These are phyloP conservation scores for Andrena cerasifolii DNA, from an alignment of 1,140 invertebrate genomes.

Conservation along the genomic window DNA sequence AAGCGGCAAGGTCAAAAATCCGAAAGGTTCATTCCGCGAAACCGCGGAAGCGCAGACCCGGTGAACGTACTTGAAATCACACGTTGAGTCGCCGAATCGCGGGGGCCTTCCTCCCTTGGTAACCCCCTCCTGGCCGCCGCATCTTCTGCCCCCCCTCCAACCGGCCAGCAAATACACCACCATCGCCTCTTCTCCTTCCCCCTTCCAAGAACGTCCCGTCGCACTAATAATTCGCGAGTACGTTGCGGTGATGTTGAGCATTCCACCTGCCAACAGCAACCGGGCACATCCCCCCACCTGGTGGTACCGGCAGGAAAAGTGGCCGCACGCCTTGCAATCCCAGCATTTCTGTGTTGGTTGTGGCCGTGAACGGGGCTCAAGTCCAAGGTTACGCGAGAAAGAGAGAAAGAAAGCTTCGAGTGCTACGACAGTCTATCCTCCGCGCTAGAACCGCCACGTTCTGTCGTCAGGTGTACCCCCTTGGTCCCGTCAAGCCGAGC, in stretches of 20 bases:
- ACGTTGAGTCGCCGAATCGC: conserved; percentile 62
- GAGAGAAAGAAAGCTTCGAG: conserved; percentile 52
- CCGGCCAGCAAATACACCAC: conserved; percentile 39
- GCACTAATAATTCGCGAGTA: conserved; percentile 77
- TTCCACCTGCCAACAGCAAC: conserved; percentile 79
- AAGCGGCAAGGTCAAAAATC: conserved; percentile 42
- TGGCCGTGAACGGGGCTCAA: conserved; percentile 81
- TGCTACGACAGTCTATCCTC: conserved; percentile 57
- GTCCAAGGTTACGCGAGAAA: conserved; percentile 79
- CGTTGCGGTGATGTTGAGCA: conserved; percentile 73
- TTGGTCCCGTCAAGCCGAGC: conserved; percentile 43
- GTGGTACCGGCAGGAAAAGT: conserved; percentile 78
- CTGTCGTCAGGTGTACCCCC: conserved; percentile 53
- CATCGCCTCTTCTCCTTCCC: conserved; percentile 41
- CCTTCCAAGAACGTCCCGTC: conserved; percentile 63
- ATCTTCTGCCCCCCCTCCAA: neutral
- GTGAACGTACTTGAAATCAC: conserved; percentile 69
- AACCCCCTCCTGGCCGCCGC: conserved; percentile 20
- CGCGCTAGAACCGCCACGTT: conserved; percentile 55
- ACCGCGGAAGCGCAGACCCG: conserved; percentile 61
- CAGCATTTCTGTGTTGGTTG: conserved; percentile 81
- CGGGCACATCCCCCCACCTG: conserved; percentile 73
- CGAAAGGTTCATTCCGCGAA: conserved; percentile 44
- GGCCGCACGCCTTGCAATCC: conserved; percentile 78
- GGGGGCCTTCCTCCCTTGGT: conserved; percentile 50